phyloP scores from a whole-genome alignment of 2,113 vertebrate species.

The Odontophorus gujanensis region DNA sequence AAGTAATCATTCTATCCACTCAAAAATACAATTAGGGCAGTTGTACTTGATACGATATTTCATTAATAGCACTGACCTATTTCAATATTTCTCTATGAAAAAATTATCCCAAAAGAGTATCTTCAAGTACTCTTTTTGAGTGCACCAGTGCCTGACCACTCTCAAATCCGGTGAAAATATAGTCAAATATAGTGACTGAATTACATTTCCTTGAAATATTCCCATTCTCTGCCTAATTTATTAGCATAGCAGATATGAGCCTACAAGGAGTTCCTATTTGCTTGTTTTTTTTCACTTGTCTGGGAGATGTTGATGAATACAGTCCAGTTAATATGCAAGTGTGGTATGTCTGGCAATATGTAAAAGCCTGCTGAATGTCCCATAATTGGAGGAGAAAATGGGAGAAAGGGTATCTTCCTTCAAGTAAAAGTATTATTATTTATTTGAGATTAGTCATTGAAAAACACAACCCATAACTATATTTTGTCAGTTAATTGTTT shows the following conservation, averaged over 20 bases:
- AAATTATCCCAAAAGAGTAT: background rate
- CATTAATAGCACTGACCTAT: background rate
- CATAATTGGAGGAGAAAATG: rapidly evolving
- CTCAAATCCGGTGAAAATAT: background rate
- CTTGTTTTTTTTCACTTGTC: background rate
- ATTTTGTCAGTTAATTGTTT: background rate
- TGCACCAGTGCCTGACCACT: background rate
- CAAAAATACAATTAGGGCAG: slow-evolving; percentile 19
- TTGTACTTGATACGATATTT: slow-evolving; percentile 36
- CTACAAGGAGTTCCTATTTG: background rate
- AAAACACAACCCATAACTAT: background rate
- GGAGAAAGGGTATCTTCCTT: background rate
- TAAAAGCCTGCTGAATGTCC: background rate
- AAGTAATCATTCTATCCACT: slow-evolving; percentile 32
- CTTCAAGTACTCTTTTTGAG: background rate
- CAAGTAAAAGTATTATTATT: background rate
- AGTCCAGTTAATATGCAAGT: background rate
- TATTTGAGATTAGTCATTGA: background rate
- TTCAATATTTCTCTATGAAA: background rate
- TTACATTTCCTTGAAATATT: background rate
- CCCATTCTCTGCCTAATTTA: background rate
- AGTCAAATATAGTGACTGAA: background rate
- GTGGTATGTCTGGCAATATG: background rate
- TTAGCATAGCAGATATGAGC: background rate
- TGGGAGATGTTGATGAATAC: background rate